phyloP scores from a whole-genome alignment of 2,113 vertebrate genomes.

The Sporophila hypoxantha region DNA sequence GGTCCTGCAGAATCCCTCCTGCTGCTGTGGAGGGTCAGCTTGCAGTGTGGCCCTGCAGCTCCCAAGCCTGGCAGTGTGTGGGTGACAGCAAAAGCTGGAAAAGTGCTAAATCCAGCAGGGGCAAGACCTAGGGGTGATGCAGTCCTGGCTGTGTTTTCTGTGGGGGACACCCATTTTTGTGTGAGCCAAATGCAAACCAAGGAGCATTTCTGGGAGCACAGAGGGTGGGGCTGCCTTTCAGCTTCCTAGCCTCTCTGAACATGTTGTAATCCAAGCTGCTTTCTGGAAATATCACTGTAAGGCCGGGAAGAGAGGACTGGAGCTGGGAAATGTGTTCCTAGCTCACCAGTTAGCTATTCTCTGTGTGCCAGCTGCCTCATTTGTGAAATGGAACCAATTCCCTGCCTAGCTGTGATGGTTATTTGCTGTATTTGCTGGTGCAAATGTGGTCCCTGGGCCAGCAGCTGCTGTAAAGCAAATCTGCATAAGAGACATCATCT shows the following conservation, averaged over 20 bases:
- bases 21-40: not conserved
- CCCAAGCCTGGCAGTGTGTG: accelerated
- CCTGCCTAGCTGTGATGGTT: not conserved
- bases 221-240: not conserved
- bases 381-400: not conserved
- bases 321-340: not conserved
- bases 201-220: not conserved
- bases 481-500: not conserved
- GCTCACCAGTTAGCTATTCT: not conserved
- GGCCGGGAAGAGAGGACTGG: not conserved
- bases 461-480: not conserved
- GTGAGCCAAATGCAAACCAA: not conserved
- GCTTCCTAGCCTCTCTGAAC: not conserved
- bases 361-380: not conserved
- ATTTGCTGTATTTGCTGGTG: not conserved
- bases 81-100: not conserved
- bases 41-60: not conserved
- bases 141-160: not conserved
- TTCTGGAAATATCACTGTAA: not conserved
- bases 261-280: not conserved
- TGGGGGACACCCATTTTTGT: not conserved
- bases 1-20: not conserved
- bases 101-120: not conserved
- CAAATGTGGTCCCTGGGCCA: accelerated
- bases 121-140: not conserved